Percentiles rank a stretch among this genome's conserved stretches.
Conservation (phyloP, 2,888 invertebrate genomes). For the Cheilosia scutellata region DNA sequence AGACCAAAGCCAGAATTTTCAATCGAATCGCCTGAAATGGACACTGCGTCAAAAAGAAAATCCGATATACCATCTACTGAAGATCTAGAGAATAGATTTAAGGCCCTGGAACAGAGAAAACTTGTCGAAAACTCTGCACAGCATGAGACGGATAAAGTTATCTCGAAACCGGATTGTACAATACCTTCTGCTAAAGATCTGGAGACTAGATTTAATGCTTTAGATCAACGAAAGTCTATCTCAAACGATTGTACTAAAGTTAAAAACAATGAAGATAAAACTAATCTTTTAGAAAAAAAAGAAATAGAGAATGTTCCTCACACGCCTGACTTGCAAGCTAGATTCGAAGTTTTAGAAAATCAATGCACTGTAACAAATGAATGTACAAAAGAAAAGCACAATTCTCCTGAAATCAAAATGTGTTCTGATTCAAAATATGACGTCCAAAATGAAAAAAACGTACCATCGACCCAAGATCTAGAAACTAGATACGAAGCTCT, state of each 20-base stretch:
- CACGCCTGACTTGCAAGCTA: conserved; percentile 22
- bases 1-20: conserved; percentile 20
- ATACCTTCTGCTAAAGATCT: conserved; percentile 35
- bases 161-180: neutral
- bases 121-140: conserved; percentile 9
- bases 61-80: conserved; percentile 81
- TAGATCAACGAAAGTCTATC: conserved; percentile 41
- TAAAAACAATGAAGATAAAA: conserved; percentile 2
- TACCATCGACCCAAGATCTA: conserved; percentile 78
- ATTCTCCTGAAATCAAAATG: neutral
- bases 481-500: conserved; percentile 80
- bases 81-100: conserved; percentile 81
- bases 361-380: neutral
- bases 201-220: conserved; percentile 38
- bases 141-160: neutral
- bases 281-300: neutral
- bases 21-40: neutral
- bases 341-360: conserved; percentile 40
- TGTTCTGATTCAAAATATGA: neutral
- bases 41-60: conserved; percentile 12
- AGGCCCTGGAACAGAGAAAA: conserved; percentile 78
- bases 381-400: neutral
- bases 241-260: conserved; percentile 6
- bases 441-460: neutral
- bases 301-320: conserved; percentile 64